Evolutionary conservation across 2,888 invertebrate genomes (phyloP), one percentile per base, ranked within the genome.

Genomic region (Megaustenia siamemsis): DNA sequence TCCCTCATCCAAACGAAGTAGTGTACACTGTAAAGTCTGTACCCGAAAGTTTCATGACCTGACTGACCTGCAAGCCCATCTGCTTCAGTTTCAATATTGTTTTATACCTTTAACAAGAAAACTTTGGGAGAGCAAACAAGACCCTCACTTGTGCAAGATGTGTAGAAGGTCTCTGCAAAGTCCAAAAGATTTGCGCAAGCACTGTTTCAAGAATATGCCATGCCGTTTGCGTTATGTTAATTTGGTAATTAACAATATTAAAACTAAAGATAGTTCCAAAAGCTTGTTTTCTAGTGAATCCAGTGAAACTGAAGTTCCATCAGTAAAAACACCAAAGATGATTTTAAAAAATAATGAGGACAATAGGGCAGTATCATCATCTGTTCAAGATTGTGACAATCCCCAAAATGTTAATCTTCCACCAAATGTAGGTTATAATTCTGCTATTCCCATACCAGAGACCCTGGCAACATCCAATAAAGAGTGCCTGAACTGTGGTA

Each of bases 201-300:
- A 83, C n/a, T 76, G 83, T n/a, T 83, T 77, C 35, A 83, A 77
- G 63, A 60, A 66, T 32, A 66, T 83, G 77, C n/a, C 83, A 15
- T 83, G 83, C 28, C 83, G 83, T 10, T 53, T 83, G 53, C 77
- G 83, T 28, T 77, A 68, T 40, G 38, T 83, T 76, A 77, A 83
- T 43, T 15, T 49, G 76, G 77, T 77, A 15, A 38, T 83, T 18
- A 12, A 77, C 53, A 71, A 43, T 43, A 43, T n/a, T 1, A 71
- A 71, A 45, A 28, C 12, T 12, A 71, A 71, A 43, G 71, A 45
- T 43, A 71, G 15, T 24, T 40, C 43, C n/a, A n/a, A n/a, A n/a
- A 71, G 40, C n/a, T 24, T 3, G n/a, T 28, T 15, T 8, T 6
- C n/a, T 4, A 8, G 8, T 5, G 3, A 38, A 1, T 28, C 71